phyloP scores from a whole-genome alignment of 2,113 vertebrate species.

The Seriola rivoliana region DNA sequence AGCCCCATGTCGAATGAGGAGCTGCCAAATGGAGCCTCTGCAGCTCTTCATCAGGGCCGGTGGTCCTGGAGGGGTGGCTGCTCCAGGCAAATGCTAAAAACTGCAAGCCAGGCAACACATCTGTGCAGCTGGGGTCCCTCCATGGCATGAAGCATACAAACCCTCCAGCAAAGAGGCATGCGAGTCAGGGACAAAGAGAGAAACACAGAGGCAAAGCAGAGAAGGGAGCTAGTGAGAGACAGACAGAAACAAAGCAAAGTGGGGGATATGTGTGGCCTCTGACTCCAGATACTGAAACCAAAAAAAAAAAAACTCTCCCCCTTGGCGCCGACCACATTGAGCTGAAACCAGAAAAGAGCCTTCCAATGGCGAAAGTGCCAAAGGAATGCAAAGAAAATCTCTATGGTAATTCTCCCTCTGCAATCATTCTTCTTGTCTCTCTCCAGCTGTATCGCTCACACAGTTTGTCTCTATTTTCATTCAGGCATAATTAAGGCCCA shows the following conservation, averaged over 20 bases:
- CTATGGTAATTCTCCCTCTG: constrained; percentile 36
- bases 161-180: constrained; percentile 56
- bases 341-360: constrained; percentile 53
- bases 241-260: constrained; percentile 30
- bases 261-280: constrained; percentile 24
- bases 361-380: not conserved
- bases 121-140: constrained; percentile 76
- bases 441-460: constrained; percentile 43
- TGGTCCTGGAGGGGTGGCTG: constrained; percentile 69
- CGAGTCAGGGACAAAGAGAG: constrained; percentile 31
- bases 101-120: constrained; percentile 71
- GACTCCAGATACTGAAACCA: constrained; percentile 45
- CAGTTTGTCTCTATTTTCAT: constrained; percentile 58
- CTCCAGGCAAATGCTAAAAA: constrained; percentile 71
- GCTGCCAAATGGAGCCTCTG: constrained; percentile 70
- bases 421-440: constrained; percentile 48
- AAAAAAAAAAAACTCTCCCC: constrained; percentile 39
- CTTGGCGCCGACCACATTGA: constrained; percentile 19
- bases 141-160: constrained; percentile 45
- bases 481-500: constrained; percentile 70
- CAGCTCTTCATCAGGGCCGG: constrained; percentile 77
- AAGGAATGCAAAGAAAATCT: constrained; percentile 41
- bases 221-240: constrained; percentile 12
- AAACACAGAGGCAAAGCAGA: constrained; percentile 36
- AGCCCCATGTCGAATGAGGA: constrained; percentile 66